Base-by-base conservation (phyloP, 2,113 vertebrate genomes). In the Cinclus mexicanus region DNA sequence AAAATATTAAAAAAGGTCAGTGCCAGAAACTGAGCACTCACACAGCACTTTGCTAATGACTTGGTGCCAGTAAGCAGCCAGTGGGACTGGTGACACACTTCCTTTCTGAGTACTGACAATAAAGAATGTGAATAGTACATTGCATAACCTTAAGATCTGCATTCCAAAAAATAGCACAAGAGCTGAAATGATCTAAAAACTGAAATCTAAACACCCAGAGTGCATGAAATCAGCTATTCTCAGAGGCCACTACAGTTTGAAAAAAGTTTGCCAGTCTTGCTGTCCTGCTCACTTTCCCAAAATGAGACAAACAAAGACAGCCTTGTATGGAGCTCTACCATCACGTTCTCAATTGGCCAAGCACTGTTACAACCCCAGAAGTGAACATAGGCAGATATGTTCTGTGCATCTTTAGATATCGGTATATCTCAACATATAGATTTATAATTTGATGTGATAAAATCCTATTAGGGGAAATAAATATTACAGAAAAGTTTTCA, bases 21-120 rank as follows among this genome's bases (percentile, higher is more conserved):
- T 61, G 74, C 65, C 84, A 94, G 94, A 91, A 89, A 79, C 28
- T 10, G 42, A 79, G 49, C 46, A 39, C 23, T 87, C 69, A 24
- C 3, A 2, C 39, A 85, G 61, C 16, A 3, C 14, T 94, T 59
- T 72, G 59, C 35, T 80, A 33, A 71, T 52, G 86, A n/a, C 31
- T 52, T 31, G n/a, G 47, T 83, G 76, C 83, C 93, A 87, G 7
- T 24, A 75, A 93, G 59, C 46, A 57, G 33, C 71, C 68, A 60
- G 57, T 68, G 60, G 60, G 56, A 86, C 90, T 42, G 56, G 44
- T 93, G 76, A 93, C 85, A 94, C 68, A 49, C 33, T 95, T 95
- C 60, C 88, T 80, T 90, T 90, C 85, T 60, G 77, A 89, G 80
- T 29, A 78, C 37, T 75, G 75, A 77, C 56, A 75, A 75, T 44